Percentiles rank a stretch among this genome's conserved stretches.
Evolutionary conservation across 1,140 invertebrate genomes (phyloP).

Genomic region (Samia ricini): DNA sequence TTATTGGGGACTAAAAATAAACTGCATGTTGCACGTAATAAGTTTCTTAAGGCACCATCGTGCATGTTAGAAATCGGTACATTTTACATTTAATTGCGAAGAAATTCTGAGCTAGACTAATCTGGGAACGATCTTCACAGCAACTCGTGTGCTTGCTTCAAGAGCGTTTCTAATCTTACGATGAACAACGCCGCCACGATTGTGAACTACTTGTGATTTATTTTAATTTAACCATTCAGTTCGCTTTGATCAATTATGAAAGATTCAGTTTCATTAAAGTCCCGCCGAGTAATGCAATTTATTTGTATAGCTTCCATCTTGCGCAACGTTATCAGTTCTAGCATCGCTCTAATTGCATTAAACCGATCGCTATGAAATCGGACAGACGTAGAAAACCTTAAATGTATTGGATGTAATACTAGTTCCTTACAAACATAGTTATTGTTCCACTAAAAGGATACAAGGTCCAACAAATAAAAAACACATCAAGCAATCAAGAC

Average conservation of each 20-base stretch:
- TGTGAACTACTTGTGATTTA: slow-evolving; percentile 25
- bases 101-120: slow-evolving; percentile 29
- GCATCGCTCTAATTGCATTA: not conserved
- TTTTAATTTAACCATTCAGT: slow-evolving; percentile 23
- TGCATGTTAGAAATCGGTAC: slow-evolving; percentile 14
- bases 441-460: slow-evolving; percentile 13
- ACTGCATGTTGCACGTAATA: not conserved
- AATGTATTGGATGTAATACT: not conserved
- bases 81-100: slow-evolving; percentile 28
- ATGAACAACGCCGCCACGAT: slow-evolving; percentile 19
- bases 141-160: slow-evolving; percentile 19
- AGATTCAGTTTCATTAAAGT: slow-evolving; percentile 27
- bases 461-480: slow-evolving; percentile 48
- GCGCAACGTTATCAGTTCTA: slow-evolving; percentile 17
- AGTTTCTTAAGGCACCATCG: not conserved
- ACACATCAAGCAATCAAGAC: slow-evolving; percentile 45
- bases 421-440: not conserved
- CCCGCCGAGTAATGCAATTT: slow-evolving; percentile 20
- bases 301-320: slow-evolving; percentile 21
- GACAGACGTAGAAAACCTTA: not conserved
- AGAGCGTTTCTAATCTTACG: slow-evolving; percentile 35
- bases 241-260: slow-evolving; percentile 31
- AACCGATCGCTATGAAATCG: not conserved
- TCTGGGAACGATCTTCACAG: slow-evolving; percentile 27
- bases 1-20: not conserved